These are phyloP conservation scores for Ptychochromis oligacanthus DNA, from an alignment of 2,113 vertebrate genomes.

Conservation along the genomic window DNA sequence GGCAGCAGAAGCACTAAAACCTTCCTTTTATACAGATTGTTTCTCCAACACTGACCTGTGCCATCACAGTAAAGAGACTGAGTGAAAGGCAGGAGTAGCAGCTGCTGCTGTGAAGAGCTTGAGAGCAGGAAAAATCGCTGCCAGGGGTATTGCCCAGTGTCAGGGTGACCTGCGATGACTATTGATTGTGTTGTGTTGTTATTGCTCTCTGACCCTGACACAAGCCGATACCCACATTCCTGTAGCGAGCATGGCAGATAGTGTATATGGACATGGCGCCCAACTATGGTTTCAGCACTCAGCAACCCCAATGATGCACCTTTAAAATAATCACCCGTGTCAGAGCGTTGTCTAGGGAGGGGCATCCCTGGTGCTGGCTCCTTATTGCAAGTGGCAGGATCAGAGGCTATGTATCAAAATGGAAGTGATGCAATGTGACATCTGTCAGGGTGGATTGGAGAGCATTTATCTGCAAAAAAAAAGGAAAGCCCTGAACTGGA, in stretches of 20 bases:
- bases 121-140: constrained; percentile 43
- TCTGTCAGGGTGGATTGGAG: constrained; percentile 81
- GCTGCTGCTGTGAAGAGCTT: constrained; percentile 11
- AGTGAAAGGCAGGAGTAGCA: constrained; percentile 40
- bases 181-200: constrained; percentile 15
- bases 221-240: constrained; percentile 48
- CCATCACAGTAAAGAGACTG: constrained; percentile 44
- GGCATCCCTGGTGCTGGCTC: constrained; percentile 65
- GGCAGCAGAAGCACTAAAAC: constrained; percentile 62
- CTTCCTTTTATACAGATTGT: constrained; percentile 60
- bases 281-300: constrained; percentile 55
- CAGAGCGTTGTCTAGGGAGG: constrained; percentile 75
- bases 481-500: constrained; percentile 83
- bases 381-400: constrained; percentile 84
- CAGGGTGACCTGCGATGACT: constrained; percentile 49
- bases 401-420: constrained; percentile 82
- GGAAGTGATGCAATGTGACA: constrained; percentile 81
- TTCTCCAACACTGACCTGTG: constrained; percentile 64
- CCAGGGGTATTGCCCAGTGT: constrained; percentile 50
- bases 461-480: constrained; percentile 81
- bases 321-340: constrained; percentile 79
- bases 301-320: constrained; percentile 70
- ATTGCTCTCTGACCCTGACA: constrained; percentile 53
- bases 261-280: constrained; percentile 14
- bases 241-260: constrained; percentile 4